Evolutionary conservation across 2,888 invertebrate genomes (phyloP), one percentile per base, ranked within the genome.

Genomic region (Cerastis leucographa): DNA sequence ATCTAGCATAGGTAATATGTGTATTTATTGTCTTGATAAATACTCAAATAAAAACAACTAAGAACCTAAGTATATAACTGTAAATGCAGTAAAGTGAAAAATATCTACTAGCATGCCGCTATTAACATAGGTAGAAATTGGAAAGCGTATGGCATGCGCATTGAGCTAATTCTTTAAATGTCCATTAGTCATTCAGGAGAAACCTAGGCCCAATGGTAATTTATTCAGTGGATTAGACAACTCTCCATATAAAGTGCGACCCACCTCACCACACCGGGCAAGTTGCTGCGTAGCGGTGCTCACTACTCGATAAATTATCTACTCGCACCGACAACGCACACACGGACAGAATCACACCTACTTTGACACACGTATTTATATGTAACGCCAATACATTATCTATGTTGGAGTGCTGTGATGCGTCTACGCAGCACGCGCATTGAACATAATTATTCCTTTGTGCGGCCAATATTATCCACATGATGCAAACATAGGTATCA

Each of bases 201-300:
- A 95, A 96, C 95, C 93, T 94, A 94, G 92, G 92, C 86, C 90
- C 91, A 90, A 82, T 93, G 91, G 94, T 93, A 93, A 96, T 96
- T 93, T 94, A 95, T 95, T 92, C 94, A 93, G 91, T 90, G 91
- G 93, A 94, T 95, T 93, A 94, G 93, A 95, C 95, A 93, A 94
- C 93, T 94, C 93, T 94, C 95, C 95, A 94, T 95, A 94, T 95
- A 94, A 94, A 95, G 95, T 92, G 92, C 92, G 93, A 93, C 93
- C 94, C 91, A 91, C 92, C 94, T 93, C 87, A 90, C 89, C 90
- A 81, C 85, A 69, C 73, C 84, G 74, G 74, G 72, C 78, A 68
- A 83, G 84, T 84, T 74, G 86, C 84, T 84, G 86, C 85, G 85
- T 84, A 85, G 87, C 87, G 90, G 89, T 90, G 92, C 90, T 92